Conservation (phyloP, 1,140 invertebrate species). For the Drosophila insularis region DNA sequence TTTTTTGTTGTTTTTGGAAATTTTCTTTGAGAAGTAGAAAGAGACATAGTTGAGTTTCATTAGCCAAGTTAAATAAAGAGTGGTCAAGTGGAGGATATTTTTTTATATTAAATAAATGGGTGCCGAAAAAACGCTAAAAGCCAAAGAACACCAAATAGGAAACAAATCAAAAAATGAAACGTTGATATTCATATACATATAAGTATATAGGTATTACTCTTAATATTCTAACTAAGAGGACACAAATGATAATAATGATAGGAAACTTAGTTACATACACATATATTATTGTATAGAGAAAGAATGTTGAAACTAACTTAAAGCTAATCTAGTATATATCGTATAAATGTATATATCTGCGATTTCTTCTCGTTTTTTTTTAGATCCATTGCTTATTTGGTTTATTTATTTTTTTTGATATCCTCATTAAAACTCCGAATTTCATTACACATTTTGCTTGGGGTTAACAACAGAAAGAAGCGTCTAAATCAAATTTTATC, state of each 20-base stretch:
- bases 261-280: constrained; percentile 8
- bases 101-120: background rate
- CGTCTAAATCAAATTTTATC: constrained; percentile 16
- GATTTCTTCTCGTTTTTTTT: constrained; percentile 1
- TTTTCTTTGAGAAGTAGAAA: background rate
- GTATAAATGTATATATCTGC: background rate
- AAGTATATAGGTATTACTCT: background rate
- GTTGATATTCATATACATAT: too few relatives aligned
- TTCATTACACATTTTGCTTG: constrained; percentile 63
- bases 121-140: constrained; percentile 23
- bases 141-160: constrained; percentile 62
- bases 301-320: constrained; percentile 22
- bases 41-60: background rate
- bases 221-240: background rate
- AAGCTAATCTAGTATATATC: constrained; percentile 45
- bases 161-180: background rate
- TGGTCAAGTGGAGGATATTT: background rate
- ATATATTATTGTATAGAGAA: constrained; percentile 8
- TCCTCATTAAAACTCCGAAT: constrained; percentile 74
- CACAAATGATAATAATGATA: background rate
- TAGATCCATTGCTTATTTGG: background rate
- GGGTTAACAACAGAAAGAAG: constrained; percentile 42
- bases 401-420: constrained; percentile 12
- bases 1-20: background rate
- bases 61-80: background rate